Evolutionary conservation across 1,140 invertebrate species (phyloP).

Genomic region (Mycetomoellerius zeteki): DNA sequence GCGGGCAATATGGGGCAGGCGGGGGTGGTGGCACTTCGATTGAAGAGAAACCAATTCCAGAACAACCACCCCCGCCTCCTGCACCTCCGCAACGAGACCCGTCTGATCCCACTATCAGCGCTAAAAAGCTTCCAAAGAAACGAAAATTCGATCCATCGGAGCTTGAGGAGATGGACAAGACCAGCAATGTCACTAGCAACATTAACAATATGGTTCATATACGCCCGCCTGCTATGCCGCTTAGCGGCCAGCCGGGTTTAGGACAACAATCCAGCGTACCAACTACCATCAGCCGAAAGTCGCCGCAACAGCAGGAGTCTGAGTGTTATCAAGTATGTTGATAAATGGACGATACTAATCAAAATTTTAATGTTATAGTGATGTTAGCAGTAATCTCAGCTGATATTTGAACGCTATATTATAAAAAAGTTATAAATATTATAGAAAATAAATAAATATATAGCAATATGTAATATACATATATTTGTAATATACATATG

Average conservation of each 20-base stretch:
- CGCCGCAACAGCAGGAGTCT: slow-evolving; percentile 78
- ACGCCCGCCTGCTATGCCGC: slow-evolving; percentile 69
- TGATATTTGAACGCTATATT: background rate
- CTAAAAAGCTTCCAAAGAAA: slow-evolving; percentile 94
- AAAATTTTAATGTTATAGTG: slow-evolving; percentile 18
- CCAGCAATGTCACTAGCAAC: slow-evolving; percentile 80
- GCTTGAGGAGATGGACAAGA: slow-evolving; percentile 89
- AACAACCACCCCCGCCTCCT: slow-evolving; percentile 83
- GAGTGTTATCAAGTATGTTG: slow-evolving; percentile 81
- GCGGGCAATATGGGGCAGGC: slow-evolving; percentile 83
- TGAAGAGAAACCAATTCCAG: slow-evolving; percentile 81
- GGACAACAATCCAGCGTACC: slow-evolving; percentile 76
- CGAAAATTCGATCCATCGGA: slow-evolving; percentile 95
- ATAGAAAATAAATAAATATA: background rate
- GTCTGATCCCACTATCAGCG: slow-evolving; percentile 84
- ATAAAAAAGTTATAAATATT: background rate
- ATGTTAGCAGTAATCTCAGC: background rate
- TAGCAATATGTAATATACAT: background rate
- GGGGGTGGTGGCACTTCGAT: slow-evolving; percentile 82
- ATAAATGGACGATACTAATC: background rate
- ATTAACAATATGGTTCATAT: slow-evolving; percentile 79
- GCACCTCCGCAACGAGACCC: slow-evolving; percentile 81
- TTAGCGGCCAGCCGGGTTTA: slow-evolving; percentile 73
- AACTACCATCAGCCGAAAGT: slow-evolving; percentile 66
- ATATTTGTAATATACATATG: slow-evolving; percentile 7